Base-by-base conservation (phyloP, 2,888 invertebrate genomes). In the Dicranocentrus wangi region DNA sequence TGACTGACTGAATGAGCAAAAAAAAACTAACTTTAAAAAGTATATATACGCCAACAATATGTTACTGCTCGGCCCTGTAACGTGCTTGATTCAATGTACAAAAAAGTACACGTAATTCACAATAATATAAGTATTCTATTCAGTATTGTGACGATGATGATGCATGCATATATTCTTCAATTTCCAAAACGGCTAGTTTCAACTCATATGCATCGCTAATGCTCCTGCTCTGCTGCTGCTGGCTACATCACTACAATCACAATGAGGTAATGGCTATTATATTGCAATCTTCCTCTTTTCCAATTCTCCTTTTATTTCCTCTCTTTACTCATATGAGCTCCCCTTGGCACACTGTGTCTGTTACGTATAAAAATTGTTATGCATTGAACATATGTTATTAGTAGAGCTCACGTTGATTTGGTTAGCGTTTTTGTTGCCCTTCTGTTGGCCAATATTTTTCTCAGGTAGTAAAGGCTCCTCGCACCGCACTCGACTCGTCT, bases 201-300 rank as follows among this genome's bases (percentile, higher is more conserved):
- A 61, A 61, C 61, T 70, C n/a, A 39, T 61, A 58, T 42, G 60
- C 71, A 60, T 71, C 60, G 55, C 25, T 70, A 42, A 39, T 70
- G 32, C 39, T 55, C 21, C 2, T 71, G 71, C 39, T 42, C 17
- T 32, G 15, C 39, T 60, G 17, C 13, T 39, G 23, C 27, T 60
- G 60, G 27, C 71, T 71, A 71, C 43, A 71, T 53, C 53, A 42
- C 10, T 47, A 17, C 17, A 19, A 61, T 61, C 61, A 32, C 60
- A 68, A 69, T 69, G 69, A 61, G 61, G 61, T 71, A 71, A 71
- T 71, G 71, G 43, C 47, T 42, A 61, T 71, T 71, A 71, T 28
- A 71, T 71, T 61, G 71, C 71, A 71, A 71, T 71, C 71, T 71
- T 61, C 32, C 47, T 55, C 55, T 55, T 47, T 47, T 47, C 15